These are phyloP conservation scores for Phyllotreta striolata DNA, from an alignment of 2,888 invertebrate species.

Conservation along the genomic window DNA sequence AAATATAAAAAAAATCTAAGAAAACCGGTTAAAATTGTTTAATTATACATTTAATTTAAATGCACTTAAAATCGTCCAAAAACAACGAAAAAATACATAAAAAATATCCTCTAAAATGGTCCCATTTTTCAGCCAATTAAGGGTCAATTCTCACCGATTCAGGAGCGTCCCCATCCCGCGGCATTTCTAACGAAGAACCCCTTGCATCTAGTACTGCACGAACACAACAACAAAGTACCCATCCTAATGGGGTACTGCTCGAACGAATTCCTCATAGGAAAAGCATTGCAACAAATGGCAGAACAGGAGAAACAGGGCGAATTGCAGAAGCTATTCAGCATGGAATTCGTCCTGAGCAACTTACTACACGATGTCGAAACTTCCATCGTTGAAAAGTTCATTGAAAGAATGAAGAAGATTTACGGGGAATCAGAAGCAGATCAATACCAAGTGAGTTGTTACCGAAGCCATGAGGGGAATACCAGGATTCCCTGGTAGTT, in stretches of 20 bases:
- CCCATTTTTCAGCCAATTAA: neutral
- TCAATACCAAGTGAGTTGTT: neutral
- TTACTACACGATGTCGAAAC: neutral
- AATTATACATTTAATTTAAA: too few species aligned
- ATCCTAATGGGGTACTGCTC: conserved; percentile 54
- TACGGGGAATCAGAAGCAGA: neutral
- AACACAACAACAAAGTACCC: conserved; percentile 55
- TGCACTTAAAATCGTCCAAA: too few species aligned
- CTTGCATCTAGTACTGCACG: conserved; percentile 48
- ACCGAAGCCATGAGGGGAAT: too few species aligned
- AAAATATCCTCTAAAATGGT: too few species aligned
- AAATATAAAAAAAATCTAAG: too few species aligned
- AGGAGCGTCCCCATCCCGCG: conserved; percentile 25
- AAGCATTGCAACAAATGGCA: neutral
- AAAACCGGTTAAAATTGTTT: too few species aligned
- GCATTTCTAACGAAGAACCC: conserved; percentile 53
- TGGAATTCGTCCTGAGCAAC: neutral
- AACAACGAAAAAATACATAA: too few species aligned
- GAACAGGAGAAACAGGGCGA: neutral
- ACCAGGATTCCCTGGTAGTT: too few species aligned
- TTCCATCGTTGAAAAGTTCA: neutral
- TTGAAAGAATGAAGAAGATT: neutral
- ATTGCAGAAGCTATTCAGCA: neutral
- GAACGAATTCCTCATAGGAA: conserved; percentile 49
- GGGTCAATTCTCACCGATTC: conserved; percentile 34